Evolutionary conservation across 2,888 invertebrate genomes (phyloP), one percentile per base, ranked within the genome.

Genomic region (Microctonus brassicae): DNA sequence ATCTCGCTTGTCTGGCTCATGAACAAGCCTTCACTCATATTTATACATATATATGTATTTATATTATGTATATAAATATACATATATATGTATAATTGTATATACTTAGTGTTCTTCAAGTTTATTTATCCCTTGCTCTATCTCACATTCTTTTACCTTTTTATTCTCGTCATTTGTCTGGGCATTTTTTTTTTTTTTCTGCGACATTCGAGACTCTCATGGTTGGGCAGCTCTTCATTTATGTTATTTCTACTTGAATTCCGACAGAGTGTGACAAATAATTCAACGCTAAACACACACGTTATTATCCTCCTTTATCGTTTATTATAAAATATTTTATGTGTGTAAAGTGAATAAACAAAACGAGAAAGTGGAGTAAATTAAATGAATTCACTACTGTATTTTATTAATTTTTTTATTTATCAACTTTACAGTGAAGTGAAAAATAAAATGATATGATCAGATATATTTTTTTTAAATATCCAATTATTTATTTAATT

Each of bases 181-280:
- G 63, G 36, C 74, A 29, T 74, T 74, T 71, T 74, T 70, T 74
- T 71, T 74, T 70, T 70, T 66, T 70, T 64, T 53, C 62, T 67
- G 53, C 67, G 63, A 72, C 66, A 67, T 72, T 72, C 62, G 62
- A 63, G 55, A 67, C 57, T 63, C 39, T 53, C 22, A 39, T 61
- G 24, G 24, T 20, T 66, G 26, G 57, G 36, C 5, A 36, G 26
- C 33, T 52, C 3, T 11, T 60, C 61, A 52, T 63, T 61, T 61
- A 63, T 67, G 63, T 62, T 72, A 67, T 72, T 72, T 53, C 57
- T 67, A 29, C 62, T 47, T 22, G 47, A 39, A 55, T 62, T 57
- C 42, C 42, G n/a, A 55, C 36, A 53, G 62, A 29, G 61, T 67
- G 67, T 67, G 63, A 72, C 57, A 72, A 67, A 72, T 68, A 72